These are phyloP conservation scores for Cerceris ruficornis DNA, from an alignment of 2,888 invertebrate species.

Conservation along the genomic window DNA sequence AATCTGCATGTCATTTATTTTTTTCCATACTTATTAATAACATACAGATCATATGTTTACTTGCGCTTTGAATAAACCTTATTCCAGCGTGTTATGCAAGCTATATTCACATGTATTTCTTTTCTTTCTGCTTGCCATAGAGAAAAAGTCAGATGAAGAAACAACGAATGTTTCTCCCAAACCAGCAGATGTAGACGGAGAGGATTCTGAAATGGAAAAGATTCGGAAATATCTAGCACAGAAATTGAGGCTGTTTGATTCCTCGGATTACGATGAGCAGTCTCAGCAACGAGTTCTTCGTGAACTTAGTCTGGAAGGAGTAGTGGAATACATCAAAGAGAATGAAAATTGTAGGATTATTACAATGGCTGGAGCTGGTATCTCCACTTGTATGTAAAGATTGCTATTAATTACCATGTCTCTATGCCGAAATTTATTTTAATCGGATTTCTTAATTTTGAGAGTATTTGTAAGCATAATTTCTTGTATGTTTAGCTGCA, in stretches of 20 bases:
- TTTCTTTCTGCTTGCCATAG: conserved; percentile 25
- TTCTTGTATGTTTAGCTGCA: conserved; percentile 85
- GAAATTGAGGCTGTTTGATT: conserved; percentile 85
- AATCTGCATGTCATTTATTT: background rate
- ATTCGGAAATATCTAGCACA: conserved; percentile 86
- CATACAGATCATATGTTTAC: no score
- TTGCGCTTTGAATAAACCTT: background rate
- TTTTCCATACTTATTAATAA: no score
- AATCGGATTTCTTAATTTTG: background rate
- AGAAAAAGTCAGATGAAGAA: conserved; percentile 41
- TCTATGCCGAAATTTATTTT: conserved; percentile 2
- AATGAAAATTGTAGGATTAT: conserved; percentile 92
- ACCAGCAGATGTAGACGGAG: conserved; percentile 67
- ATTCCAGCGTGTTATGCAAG: background rate
- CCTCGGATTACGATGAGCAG: conserved; percentile 75
- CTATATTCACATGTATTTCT: background rate
- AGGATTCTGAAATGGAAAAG: conserved; percentile 85
- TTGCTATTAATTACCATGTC: conserved; percentile 77
- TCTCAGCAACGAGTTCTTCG: conserved; percentile 84
- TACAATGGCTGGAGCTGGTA: conserved; percentile 97
- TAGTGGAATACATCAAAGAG: conserved; percentile 90
- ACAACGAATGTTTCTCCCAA: conserved; percentile 53
- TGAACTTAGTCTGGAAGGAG: conserved; percentile 88
- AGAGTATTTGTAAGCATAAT: background rate
- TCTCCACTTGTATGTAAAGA: conserved; percentile 91